Evolutionary conservation across 2,113 vertebrate species (phyloP).

Genomic region (Numida meleagris): DNA sequence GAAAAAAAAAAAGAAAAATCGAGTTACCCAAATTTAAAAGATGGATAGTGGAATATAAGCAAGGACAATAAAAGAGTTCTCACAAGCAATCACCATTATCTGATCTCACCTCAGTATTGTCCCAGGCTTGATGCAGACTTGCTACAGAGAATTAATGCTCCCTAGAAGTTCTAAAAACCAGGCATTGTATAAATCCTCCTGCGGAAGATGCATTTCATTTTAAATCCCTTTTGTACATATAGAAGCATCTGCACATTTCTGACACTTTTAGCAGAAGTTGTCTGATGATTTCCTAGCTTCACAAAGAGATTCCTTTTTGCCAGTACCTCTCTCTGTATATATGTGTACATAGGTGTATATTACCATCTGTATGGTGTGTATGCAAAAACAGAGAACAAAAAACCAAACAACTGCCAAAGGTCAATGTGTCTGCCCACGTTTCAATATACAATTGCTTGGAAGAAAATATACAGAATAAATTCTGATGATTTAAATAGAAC

Average conservation of each 20-base stretch:
- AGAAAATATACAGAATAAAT: neutral
- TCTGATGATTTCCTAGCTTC: neutral
- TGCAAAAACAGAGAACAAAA: neutral
- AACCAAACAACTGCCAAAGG: neutral
- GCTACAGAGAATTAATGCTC: neutral
- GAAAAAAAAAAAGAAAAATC: neutral
- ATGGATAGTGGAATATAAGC: neutral
- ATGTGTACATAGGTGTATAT: neutral
- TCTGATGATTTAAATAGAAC: neutral
- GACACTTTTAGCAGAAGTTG: neutral
- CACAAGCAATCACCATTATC: neutral
- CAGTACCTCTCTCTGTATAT: neutral
- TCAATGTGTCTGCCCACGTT: neutral
- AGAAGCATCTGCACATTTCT: neutral
- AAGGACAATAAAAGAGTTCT: neutral
- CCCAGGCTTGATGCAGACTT: neutral
- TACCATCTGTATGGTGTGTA: neutral
- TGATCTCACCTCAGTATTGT: neutral
- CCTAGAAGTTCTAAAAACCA: neutral
- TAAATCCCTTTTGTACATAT: neutral
- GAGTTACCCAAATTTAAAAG: neutral
- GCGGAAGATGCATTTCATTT: neutral
- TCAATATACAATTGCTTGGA: neutral
- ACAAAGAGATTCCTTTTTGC: neutral
- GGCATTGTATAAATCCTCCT: neutral